Evolutionary conservation across 2,797 vertebrate genomes (phyloP), one percentile per base, ranked within the genome.

Genomic region (Paramormyrops hopkinsi): DNA sequence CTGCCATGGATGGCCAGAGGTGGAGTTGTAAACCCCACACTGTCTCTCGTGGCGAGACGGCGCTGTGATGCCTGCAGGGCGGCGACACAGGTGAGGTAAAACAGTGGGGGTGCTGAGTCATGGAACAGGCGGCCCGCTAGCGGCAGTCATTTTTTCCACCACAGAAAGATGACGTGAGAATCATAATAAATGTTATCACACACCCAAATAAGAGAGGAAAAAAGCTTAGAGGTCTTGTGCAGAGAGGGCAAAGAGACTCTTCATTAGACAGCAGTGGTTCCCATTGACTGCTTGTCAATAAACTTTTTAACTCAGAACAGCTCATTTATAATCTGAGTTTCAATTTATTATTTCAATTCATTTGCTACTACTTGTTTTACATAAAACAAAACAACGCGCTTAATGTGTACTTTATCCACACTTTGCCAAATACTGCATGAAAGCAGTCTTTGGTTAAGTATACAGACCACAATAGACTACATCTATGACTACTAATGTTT

Each of bases 1-100:
- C 90, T 94, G 95, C 98, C 98, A 99, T 88, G 93, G 91, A 1
- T 94, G 93, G 41, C 92, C 62, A 0, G 51, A 88, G 48, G 93
- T 93, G 0, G 97, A 95, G 92, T 95, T 97, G 91, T 97, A 97
- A 46, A 96, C 95, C 3, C 96, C 97, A 93, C 98, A 99, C 87
- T 92, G 94, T 86, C 95, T 93, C 91, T 93, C 95, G 93, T 94
- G 93, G 2, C 94, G 92, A 0, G 90, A 94, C 3, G 91, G 92
- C 89, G 94, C 92, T 56, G 94, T 94, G 90, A 97, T 88, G 91
- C 95, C 98, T 99, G 95, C 86, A 89, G 94, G 73, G 91, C 14
- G 92, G 41, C 92, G 88, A 88, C 41, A 86, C 91, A 56, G 12
- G 88, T 2, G 46, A 48, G 25, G 29, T 25, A 25, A 14, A 41